Conservation (phyloP, 2,113 vertebrate species). For the Pelmatolapia mariae region DNA sequence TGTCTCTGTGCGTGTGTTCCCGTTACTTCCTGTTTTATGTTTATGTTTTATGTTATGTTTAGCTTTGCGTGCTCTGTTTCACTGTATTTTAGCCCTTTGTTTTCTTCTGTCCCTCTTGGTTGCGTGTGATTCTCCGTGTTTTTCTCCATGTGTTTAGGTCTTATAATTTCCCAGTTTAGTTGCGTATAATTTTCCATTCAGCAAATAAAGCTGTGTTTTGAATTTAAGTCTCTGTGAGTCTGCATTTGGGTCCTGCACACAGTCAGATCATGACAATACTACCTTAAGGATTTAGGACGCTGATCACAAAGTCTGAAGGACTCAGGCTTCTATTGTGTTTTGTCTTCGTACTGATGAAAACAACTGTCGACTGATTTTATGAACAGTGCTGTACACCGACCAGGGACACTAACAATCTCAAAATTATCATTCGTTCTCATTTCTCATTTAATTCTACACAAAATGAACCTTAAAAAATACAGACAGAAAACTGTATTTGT, state of each 20-base stretch:
- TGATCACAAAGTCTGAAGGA: not conserved
- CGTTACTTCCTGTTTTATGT: not conserved
- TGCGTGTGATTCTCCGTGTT: not conserved
- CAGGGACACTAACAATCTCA: not conserved
- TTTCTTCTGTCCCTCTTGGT: rapidly evolving
- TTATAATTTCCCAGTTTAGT: not conserved
- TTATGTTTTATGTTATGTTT: too few relatives aligned
- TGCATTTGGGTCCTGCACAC: not conserved
- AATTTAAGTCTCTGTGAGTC: not conserved
- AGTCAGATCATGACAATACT: not conserved
- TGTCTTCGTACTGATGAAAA: rapidly evolving
- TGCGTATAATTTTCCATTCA: not conserved
- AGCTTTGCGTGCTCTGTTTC: not conserved
- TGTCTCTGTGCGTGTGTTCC: not conserved
- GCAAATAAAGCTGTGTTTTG: not conserved
- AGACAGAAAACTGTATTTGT: not conserved
- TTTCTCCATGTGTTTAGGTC: not conserved
- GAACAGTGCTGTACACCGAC: not conserved
- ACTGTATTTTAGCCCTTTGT: not conserved
- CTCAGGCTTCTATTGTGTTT: not conserved
- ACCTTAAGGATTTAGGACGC: not conserved
- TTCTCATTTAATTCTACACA: not conserved
- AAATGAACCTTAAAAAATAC: not conserved
- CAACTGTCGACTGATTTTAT: not conserved
- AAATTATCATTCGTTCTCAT: not conserved